phyloP scores from a whole-genome alignment of 2,113 vertebrate species.

The Canis aureus region DNA sequence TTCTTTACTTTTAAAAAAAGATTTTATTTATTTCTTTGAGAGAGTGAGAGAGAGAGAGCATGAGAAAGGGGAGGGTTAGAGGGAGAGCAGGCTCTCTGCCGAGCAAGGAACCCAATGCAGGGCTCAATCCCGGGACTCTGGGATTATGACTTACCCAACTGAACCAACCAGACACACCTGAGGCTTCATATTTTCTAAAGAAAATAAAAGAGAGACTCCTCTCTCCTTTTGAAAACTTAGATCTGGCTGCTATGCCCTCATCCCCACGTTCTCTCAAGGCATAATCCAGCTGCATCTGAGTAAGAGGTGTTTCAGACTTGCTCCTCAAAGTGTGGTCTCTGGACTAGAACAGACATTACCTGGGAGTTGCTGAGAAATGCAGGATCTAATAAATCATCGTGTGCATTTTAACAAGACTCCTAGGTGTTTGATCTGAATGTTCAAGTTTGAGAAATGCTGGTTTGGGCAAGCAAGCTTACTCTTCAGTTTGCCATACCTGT shows the following conservation, averaged over 20 bases:
- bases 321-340: constrained; percentile 22
- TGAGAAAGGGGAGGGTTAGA: too few species aligned
- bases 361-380: constrained; percentile 41
- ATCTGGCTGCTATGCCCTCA: background rate
- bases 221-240: constrained; percentile 35
- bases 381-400: constrained; percentile 47
- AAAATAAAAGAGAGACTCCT: background rate
- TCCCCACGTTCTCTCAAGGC: background rate
- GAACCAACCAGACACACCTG: too few species aligned
- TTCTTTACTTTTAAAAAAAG: background rate
- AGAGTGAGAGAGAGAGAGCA: too few species aligned
- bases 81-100: too few species aligned
- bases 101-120: too few species aligned
- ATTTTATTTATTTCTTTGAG: too few species aligned
- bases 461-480: background rate
- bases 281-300: background rate
- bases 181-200: background rate
- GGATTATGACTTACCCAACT: too few species aligned
- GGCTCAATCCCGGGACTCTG: too few species aligned
- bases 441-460: constrained; percentile 26
- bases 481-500: constrained; percentile 18
- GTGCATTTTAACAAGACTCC: constrained; percentile 1
- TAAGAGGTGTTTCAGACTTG: constrained; percentile 32
- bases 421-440: background rate
- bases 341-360: background rate